Percentiles rank a stretch among this genome's conserved stretches.
Conservation (phyloP, 2,888 invertebrate species). For the Xanthorhoe spadicearia region DNA sequence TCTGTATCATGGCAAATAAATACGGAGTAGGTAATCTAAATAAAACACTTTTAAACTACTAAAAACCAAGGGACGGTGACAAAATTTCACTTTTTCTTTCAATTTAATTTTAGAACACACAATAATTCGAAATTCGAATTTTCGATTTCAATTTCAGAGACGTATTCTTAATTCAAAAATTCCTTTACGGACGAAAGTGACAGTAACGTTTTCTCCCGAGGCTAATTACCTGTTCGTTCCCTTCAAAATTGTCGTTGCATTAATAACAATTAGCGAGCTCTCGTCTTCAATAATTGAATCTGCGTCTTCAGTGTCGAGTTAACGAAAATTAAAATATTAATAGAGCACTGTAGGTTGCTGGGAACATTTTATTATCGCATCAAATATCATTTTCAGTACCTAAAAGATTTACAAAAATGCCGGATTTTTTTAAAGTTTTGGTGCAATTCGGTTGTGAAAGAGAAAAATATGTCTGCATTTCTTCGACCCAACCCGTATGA, state of each 20-base stretch:
- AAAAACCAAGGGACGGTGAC: too few species aligned
- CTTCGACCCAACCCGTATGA: slow-evolving; percentile 26
- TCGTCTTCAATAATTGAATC: slow-evolving; percentile 67
- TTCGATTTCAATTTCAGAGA: neutral
- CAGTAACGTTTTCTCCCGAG: slow-evolving; percentile 30
- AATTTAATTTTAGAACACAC: neutral
- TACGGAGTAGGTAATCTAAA: too few species aligned
- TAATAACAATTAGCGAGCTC: slow-evolving; percentile 64
- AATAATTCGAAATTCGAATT: slow-evolving; percentile 2
- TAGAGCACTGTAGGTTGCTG: slow-evolving; percentile 43
- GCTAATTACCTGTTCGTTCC: slow-evolving; percentile 40
- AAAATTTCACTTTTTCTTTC: neutral
- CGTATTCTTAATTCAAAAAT: slow-evolving; percentile 33
- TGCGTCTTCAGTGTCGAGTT: slow-evolving; percentile 57
- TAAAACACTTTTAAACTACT: too few species aligned
- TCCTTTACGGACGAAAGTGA: slow-evolving; percentile 23
- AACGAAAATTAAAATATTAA: slow-evolving; percentile 56
- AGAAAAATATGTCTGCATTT: slow-evolving; percentile 14
- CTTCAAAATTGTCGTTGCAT: slow-evolving; percentile 52
- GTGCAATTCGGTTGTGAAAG: neutral
- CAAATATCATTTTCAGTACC: too few species aligned
- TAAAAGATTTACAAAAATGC: too few species aligned
- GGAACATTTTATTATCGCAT: slow-evolving; percentile 24
- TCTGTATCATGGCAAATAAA: too few species aligned
- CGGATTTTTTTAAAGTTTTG: neutral